Base-by-base conservation (phyloP, 2,113 vertebrate species). In the Pelusios castaneus region DNA sequence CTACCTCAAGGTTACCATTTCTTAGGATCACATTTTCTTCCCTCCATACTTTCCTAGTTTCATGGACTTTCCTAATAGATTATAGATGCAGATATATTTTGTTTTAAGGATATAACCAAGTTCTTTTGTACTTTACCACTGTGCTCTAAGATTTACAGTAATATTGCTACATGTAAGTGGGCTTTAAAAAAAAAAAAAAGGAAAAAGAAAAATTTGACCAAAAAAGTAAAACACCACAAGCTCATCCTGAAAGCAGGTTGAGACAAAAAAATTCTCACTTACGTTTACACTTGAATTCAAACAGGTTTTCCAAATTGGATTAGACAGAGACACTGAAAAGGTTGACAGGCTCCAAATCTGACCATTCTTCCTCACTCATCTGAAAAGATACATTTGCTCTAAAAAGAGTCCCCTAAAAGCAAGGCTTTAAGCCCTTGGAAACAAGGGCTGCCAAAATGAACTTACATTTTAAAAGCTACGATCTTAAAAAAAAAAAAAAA, bases 291-390 rank as follows among this genome's bases (percentile, higher is more conserved):
- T 75, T 67, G 12, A 84, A 86, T 84, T 90, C 89, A 88, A 78
- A 83, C 6, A 88, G 45, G 51, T 85, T 93, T 92, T 88, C 85
- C 82, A 86, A 87, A 95, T 24, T 77, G 88, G 14, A 67, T 63
- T 52, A 86, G 52, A 88, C 41, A 81, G 22, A 81, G 2, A 80
- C 0, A 83, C 34, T 80, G n/a, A 77, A 88, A 77, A 43, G 93
- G 16, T 2, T 88, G 49, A 91, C 77, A 92, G 83, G 52, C 67
- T 85, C 92, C 11, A 70, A 82, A 87, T 77, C 54, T 54, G 83
- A 85, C 43, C n/a, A 43, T 43, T 80, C 89, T 80, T 92, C 70
- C 84, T 85, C 54, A 83, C 8, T 10, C 88, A 80, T 25, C 75
- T 82, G 79, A 84, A 91, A 80, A 85, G 76, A 94, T 13, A 88